Conservation (phyloP, 1,140 invertebrate genomes). For the Thaumatotibia leucotreta region DNA sequence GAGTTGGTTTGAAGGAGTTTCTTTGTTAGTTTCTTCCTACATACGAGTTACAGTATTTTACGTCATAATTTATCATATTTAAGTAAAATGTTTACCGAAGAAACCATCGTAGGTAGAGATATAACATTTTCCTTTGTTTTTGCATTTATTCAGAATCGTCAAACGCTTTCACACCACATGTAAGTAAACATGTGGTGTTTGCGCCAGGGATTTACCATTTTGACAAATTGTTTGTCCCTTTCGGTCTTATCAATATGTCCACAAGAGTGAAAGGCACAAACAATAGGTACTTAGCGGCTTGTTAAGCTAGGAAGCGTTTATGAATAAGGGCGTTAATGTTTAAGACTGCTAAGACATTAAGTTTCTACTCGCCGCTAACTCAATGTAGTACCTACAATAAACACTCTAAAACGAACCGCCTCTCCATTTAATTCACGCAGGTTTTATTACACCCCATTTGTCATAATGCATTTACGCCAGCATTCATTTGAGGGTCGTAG, state of each 20-base stretch:
- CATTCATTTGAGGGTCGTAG: conserved; percentile 7
- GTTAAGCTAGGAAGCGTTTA: too few relatives aligned
- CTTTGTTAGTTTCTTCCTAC: background rate
- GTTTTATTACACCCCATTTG: conserved; percentile 11
- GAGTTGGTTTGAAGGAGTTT: background rate
- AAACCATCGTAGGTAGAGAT: background rate
- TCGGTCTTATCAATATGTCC: too few relatives aligned
- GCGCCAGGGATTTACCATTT: too few relatives aligned
- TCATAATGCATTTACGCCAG: conserved; percentile 12
- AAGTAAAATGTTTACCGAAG: background rate
- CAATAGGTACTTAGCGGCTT: too few relatives aligned
- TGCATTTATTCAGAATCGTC: too few relatives aligned
- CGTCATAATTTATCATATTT: background rate
- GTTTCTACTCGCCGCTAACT: background rate
- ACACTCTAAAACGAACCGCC: background rate
- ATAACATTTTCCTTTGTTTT: too few relatives aligned
- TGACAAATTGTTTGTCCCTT: too few relatives aligned
- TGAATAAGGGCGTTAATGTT: too few relatives aligned
- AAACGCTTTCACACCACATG: too few relatives aligned
- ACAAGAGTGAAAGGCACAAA: too few relatives aligned
- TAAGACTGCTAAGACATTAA: background rate
- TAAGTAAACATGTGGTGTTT: too few relatives aligned
- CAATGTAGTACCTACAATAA: background rate
- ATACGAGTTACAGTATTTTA: background rate
- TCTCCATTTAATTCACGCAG: background rate